phyloP scores from a whole-genome alignment of 1,140 invertebrate genomes.

The Trichoplusia ni region DNA sequence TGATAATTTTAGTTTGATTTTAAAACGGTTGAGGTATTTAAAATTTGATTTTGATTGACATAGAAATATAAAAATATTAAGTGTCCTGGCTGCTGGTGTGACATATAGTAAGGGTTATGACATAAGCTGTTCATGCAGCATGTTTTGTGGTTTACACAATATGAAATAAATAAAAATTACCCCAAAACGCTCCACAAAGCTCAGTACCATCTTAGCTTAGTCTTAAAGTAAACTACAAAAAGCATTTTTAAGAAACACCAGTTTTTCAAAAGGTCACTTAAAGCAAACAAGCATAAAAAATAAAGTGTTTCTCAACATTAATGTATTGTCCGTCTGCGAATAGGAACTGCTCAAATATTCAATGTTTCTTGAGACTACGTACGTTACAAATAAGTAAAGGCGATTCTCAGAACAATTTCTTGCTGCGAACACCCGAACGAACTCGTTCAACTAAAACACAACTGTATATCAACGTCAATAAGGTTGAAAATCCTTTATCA shows the following conservation, averaged over 20 bases:
- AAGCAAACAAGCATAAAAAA: neutral
- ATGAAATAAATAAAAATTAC: too few species aligned
- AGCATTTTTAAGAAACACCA: conserved; percentile 56
- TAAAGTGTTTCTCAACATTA: conserved; percentile 1
- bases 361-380: conserved; percentile 49
- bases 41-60: conserved; percentile 5
- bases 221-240: too few species aligned
- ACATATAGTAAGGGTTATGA: too few species aligned
- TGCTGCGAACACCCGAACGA: conserved; percentile 55
- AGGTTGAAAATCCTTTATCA: conserved; percentile 17
- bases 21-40: neutral
- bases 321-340: neutral
- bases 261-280: too few species aligned
- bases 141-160: too few species aligned
- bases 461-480: conserved; percentile 15
- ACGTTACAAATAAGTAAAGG: conserved; percentile 48
- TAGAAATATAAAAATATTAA: too few species aligned
- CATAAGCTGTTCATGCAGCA: too few species aligned
- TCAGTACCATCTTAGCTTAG: neutral
- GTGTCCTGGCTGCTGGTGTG: too few species aligned
- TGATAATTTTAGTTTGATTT: neutral
- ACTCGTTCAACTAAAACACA: conserved; percentile 11
- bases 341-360: conserved; percentile 49
- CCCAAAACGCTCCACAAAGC: too few species aligned
- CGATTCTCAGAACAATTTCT: conserved; percentile 57